Evolutionary conservation across 1,140 invertebrate species (phyloP).

Genomic region (Panulirus ornatus): DNA sequence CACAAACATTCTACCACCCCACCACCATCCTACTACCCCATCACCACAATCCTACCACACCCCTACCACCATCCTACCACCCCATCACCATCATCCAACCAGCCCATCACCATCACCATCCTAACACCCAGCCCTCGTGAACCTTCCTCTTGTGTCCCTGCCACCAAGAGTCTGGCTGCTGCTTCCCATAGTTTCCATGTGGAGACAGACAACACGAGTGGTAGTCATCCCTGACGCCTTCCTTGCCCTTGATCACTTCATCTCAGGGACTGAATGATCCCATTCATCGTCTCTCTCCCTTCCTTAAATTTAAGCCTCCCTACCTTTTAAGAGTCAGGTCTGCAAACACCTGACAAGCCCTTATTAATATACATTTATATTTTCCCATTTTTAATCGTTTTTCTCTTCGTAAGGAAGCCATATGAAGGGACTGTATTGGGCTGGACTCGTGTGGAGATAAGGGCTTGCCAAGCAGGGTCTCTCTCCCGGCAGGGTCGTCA

Average conservation of each 20-base stretch:
- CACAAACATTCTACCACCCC: neutral
- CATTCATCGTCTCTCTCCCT: neutral
- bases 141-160: neutral
- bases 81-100: neutral
- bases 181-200: too few relatives aligned
- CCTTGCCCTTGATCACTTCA: neutral
- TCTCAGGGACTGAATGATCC: neutral
- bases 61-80: neutral
- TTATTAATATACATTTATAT: neutral
- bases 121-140: neutral
- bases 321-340: too few relatives aligned
- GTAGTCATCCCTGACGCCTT: neutral
- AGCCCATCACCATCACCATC: too few relatives aligned
- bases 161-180: too few relatives aligned
- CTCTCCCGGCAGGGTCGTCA: neutral
- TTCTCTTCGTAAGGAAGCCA: neutral
- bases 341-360: too few relatives aligned
- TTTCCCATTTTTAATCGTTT: neutral
- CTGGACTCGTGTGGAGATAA: neutral
- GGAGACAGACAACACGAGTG: neutral
- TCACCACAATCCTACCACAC: neutral
- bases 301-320: neutral
- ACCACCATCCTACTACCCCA: neutral
- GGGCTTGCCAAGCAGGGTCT: neutral
- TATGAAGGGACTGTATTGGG: neutral